Base-by-base conservation (phyloP, 2,113 vertebrate species). In the Halichoerus grypus region DNA sequence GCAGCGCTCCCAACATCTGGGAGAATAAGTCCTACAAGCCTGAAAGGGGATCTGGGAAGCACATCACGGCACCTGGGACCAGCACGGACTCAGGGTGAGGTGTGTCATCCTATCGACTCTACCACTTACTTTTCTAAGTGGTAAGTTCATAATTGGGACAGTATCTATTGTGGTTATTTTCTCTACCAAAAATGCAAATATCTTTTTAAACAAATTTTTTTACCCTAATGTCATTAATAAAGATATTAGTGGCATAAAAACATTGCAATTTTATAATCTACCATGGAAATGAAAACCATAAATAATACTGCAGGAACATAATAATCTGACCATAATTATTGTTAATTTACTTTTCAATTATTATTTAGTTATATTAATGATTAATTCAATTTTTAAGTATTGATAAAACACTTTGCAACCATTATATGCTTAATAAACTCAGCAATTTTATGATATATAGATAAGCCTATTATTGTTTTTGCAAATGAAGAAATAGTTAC, bases 251-350 rank as follows among this genome's bases (percentile, higher is more conserved):
- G 91, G 11, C 53, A 83, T 36, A 97, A 90, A 83, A 96, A 53
- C 3, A 90, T 92, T 63, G 82, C 7, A 79, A 85, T 90, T 94
- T 89, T 93, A 74, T 86, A 92, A 86, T 69, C 42, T 84, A 72
- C 51, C 55, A 46, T 92, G 39, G 42, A 97, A 96, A 74, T 72
- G 21, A 95, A 97, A 94, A 80, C 82, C 55, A 95, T 24, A 94
- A 95, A 92, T 94, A 94, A 83, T 79, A 67, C 11, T 15, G 12
- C 67, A 77, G 31, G 18, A 87, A 80, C 24, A 89, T 46, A 92
- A 83, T 86, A 92, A 88, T 82, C 65, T 92, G 46, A 18, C n/a
- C 36, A 46, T 82, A 87, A 63, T 95, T 91, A 91, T 72, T 88
- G 39, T 76, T 97, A 88, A 92, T 53, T 89, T 92, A 65, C 18